These are phyloP conservation scores for Cyprinodon tularosa DNA, from an alignment of 2,113 vertebrate species.

Conservation along the genomic window DNA sequence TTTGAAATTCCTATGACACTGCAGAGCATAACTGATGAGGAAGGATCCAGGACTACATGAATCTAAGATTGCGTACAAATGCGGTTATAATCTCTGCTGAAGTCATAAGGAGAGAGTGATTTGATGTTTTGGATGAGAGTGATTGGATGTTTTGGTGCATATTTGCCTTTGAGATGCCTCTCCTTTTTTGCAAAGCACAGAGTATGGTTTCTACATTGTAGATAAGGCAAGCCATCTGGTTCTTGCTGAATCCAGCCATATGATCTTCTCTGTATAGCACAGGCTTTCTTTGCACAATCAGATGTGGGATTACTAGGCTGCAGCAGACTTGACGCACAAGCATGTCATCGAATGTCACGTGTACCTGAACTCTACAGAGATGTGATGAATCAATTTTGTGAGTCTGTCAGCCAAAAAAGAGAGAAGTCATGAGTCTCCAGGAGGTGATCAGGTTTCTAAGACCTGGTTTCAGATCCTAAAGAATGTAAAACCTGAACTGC, in stretches of 20 bases:
- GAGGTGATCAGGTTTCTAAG: not conserved
- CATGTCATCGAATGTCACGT: not conserved
- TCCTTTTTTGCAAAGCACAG: conserved; percentile 43
- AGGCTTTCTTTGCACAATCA: conserved; percentile 25
- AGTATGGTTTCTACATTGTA: conserved; percentile 45
- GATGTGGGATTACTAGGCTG: conserved; percentile 29
- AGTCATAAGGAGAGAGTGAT: conserved; percentile 49
- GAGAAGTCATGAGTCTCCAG: not conserved
- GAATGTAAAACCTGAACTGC: not conserved
- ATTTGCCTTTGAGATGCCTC: conserved; percentile 36
- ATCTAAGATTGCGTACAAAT: conserved; percentile 42
- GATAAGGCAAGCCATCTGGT: conserved; percentile 44
- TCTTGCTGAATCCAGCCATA: conserved; percentile 15
- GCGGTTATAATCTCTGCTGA: conserved; percentile 59
- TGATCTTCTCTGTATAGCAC: conserved; percentile 42
- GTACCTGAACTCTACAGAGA: not conserved
- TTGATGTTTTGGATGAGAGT: conserved; percentile 52
- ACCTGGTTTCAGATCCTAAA: not conserved
- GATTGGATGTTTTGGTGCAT: conserved; percentile 56
- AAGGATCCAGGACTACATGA: conserved; percentile 36
- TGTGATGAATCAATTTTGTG: not conserved
- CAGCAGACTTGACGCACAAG: not conserved
- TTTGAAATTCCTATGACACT: conserved; percentile 27
- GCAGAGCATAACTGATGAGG: conserved; percentile 47
- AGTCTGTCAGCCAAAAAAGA: not conserved